Evolutionary conservation across 2,888 invertebrate genomes (phyloP).

Genomic region (Microlaimidae sp.): DNA sequence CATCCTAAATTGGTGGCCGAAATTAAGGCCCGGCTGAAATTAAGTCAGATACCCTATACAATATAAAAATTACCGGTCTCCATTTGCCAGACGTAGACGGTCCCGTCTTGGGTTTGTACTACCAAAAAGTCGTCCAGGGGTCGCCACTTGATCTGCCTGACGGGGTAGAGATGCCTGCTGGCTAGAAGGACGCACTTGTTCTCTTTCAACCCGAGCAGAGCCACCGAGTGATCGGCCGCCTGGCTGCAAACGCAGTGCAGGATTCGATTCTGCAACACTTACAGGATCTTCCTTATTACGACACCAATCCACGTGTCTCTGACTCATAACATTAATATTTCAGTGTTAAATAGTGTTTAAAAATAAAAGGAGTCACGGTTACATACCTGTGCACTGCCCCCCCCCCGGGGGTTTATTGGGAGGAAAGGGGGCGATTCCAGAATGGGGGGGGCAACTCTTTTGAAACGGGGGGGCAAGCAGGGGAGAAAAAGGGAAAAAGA

Average conservation of each 20-base stretch:
- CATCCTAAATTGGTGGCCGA: no score
- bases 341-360: no score
- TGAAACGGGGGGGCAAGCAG: no score
- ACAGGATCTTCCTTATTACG: conserved; percentile 10
- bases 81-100: conserved; percentile 99
- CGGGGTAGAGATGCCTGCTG: conserved; percentile 80
- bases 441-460: no score
- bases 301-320: neutral
- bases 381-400: no score
- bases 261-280: conserved; percentile 56
- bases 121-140: conserved; percentile 91
- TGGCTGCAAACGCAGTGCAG: conserved; percentile 88
- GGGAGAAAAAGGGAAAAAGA: neutral
- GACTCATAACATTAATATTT: neutral
- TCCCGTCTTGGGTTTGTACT: conserved; percentile 87
- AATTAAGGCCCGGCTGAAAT: no score
- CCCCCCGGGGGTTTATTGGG: no score
- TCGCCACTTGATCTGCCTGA: conserved; percentile 46
- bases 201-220: conserved; percentile 72
- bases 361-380: neutral
- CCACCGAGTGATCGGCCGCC: conserved; percentile 91
- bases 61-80: conserved; percentile 79
- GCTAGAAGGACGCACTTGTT: conserved; percentile 85
- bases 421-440: no score
- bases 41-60: no score